These are phyloP conservation scores for Cynaeus angustus DNA, from an alignment of 2,888 invertebrate genomes.

Conservation along the genomic window DNA sequence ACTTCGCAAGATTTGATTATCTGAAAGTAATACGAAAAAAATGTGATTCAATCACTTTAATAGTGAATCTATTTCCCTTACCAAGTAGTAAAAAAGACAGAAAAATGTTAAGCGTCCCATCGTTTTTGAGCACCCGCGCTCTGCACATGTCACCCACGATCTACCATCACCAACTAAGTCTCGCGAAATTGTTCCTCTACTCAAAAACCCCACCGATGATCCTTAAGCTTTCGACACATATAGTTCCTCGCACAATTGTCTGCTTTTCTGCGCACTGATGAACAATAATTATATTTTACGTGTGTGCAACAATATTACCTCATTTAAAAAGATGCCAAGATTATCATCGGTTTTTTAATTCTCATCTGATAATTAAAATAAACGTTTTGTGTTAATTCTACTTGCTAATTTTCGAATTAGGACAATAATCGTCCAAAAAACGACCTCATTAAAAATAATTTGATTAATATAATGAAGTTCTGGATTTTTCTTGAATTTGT, in stretches of 20 bases:
- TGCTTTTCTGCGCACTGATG: constrained; percentile 37
- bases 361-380: constrained; percentile 21
- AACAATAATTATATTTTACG: constrained; percentile 28
- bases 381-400: constrained; percentile 16
- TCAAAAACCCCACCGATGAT: constrained; percentile 28
- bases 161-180: background rate
- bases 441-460: constrained; percentile 18
- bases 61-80: constrained; percentile 13
- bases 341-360: constrained; percentile 26
- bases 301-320: constrained; percentile 17
- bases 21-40: constrained; percentile 43
- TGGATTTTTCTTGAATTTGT: background rate
- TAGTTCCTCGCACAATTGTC: constrained; percentile 15
- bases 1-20: constrained; percentile 54
- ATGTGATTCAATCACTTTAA: constrained; percentile 3
- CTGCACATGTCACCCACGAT: constrained; percentile 24
- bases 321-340: constrained; percentile 23
- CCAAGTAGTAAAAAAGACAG: constrained; percentile 9
- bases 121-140: background rate
- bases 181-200: background rate
- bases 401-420: constrained; percentile 8
- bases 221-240: constrained; percentile 30
- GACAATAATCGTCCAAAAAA: constrained; percentile 6
- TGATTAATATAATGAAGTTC: constrained; percentile 4
- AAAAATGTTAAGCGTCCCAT: constrained; percentile 13